Evolutionary conservation across 2,888 invertebrate species (phyloP), one percentile per base, ranked within the genome.

Genomic region (Venusia cambrica): DNA sequence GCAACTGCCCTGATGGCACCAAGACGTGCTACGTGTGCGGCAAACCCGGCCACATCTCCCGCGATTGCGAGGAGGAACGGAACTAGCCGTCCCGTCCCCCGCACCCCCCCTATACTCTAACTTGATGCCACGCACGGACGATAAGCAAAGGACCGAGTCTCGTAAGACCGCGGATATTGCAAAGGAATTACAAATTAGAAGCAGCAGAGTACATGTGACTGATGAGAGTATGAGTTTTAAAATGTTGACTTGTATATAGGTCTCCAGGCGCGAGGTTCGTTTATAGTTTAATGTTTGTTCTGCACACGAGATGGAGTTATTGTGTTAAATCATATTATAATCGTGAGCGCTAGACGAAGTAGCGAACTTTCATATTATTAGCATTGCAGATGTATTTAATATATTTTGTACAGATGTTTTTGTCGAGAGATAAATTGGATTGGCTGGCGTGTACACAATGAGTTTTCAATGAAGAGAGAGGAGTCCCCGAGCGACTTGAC

Each of bases 11-110:
- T 51, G 94, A 94, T 76, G 91, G 90, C 92, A 94, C 91, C 67
- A 95, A 95, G 89, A 94, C 93, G 61, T 97, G 97, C 90, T 97
- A 96, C 88, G 92, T 93, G 72, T 97, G 97, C 89, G 94, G 96
- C 88, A 94, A 97, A 87, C 91, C 93, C 53, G 95, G 95, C 52
- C 95, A 96, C 89, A 92, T 96, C 90, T 94, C 94, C 87, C 94
- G 95, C 74, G 96, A 96, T 78, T 96, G 95, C 89, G 93, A 93
- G 68, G 93, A 94, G 79, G 94, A 93, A 76, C 91, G 92, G 66
- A 87, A 88, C 67, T 51, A 65, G 60, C 64, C 54, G 41, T 54
- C 51, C 47, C 50, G 48, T 49, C 56, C 42, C 29, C 38, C 50
- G 19, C 43, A 33, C 22, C 44, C 48, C 51, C 54, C 62, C 66